A percentile compares a stretch with the other conserved stretches of the same genome.
Conservation (phyloP, 2,797 vertebrate species). For the Benthosema pterotum region DNA sequence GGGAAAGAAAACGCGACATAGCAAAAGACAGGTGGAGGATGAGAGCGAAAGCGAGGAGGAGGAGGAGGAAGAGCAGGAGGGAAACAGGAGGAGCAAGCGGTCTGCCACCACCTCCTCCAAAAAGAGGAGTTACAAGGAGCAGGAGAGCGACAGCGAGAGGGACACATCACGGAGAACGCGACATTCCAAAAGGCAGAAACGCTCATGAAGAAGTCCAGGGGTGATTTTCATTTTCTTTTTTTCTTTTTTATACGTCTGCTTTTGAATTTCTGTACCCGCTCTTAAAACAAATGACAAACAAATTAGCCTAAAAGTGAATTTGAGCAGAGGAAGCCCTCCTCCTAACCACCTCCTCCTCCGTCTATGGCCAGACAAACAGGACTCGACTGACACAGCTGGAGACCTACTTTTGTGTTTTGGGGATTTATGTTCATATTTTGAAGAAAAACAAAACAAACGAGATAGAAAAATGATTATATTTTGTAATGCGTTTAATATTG, state of each 20-base stretch:
- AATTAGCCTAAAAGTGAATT: conserved; percentile 4
- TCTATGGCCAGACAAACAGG: conserved; percentile 49
- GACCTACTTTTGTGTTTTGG: conserved; percentile 57
- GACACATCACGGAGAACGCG: conserved; percentile 77
- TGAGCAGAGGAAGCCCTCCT: no score
- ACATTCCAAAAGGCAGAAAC: conserved; percentile 86
- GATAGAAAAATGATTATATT: conserved; percentile 82
- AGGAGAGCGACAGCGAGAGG: conserved; percentile 87
- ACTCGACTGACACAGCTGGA: conserved; percentile 63
- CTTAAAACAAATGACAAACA: conserved; percentile 20
- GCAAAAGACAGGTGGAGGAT: conserved; percentile 28
- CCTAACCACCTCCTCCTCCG: conserved; percentile 35
- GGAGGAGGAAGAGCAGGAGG: conserved; percentile 52
- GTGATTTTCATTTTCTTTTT: conserved; percentile 34
- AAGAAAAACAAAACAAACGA: conserved; percentile 31
- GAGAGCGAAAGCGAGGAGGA: conserved; percentile 58
- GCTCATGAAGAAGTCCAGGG: conserved; percentile 71
- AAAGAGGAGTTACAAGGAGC: conserved; percentile 81
- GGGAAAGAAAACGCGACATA: conserved; percentile 40
- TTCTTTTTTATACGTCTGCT: conserved; percentile 28
- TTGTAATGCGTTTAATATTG: conserved; percentile 81
- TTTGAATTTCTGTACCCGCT: conserved; percentile 49
- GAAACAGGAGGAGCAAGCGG: conserved; percentile 80
- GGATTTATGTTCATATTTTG: conserved; percentile 80
- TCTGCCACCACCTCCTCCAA: conserved; percentile 49